Base-by-base conservation (phyloP, 2,797 vertebrate genomes). In the Neopelma chrysocephalum region DNA sequence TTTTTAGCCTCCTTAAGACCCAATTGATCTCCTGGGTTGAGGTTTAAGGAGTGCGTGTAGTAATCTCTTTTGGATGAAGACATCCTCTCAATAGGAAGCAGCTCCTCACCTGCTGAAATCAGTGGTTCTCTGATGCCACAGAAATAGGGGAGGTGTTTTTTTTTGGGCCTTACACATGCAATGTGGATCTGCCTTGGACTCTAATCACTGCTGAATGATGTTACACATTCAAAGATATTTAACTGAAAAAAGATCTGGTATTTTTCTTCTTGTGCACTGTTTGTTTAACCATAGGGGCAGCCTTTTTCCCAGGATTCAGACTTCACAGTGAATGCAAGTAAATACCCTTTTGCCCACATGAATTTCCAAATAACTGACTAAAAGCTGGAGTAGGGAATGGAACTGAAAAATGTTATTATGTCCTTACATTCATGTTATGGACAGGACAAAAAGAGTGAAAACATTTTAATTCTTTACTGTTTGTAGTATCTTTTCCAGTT, bases 171-270 rank as follows among this genome's bases (percentile, higher is more conserved):
- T 64, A 50, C 36, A 23, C 11, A 2, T 19, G 13, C 29, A 36
- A 18, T 0, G 0, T 3, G 7, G 16, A 5, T 25, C 19, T 75
- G 56, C 65, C 9, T 82, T 47, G 12, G 61, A 57, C 10, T 71
- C 6, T 78, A 27, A 20, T 53, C 34, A 27, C 71, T 61, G 40
- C 32, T 57, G 32, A 60, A 34, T 20, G 53, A 27, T n/a, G 32
- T 19, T 80, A 73, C n/a, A 50, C 15, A 42, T 61, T 53, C 18
- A 61, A 71, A 93, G 56, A 42, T 50, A 32, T 57, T 57, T 25
- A 43, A 25, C 20, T 79, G 47, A n/a, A 69, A 61, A 50, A 82
- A 62, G 17, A 16, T 27, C 26, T 36, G 36, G 3, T 27, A 14
- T 61, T 91, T 88, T 77, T 66, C 23, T 75, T 43, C 36, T 68